Percentiles rank a stretch among this genome's conserved stretches.
Conservation (phyloP, 2,888 invertebrate genomes). For the Eupithecia subumbrata region DNA sequence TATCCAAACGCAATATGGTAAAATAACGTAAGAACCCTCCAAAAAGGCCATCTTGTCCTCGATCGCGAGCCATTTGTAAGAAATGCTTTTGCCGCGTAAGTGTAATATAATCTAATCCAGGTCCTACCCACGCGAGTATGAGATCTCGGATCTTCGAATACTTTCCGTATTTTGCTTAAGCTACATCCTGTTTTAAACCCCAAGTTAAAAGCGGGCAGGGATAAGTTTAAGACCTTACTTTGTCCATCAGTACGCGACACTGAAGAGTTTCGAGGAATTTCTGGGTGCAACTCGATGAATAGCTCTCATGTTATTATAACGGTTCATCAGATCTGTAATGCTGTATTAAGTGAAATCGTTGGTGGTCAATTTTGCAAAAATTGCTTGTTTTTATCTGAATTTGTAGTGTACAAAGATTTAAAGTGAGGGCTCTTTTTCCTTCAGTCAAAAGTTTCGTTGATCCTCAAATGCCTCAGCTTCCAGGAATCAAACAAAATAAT, state of each 20-base stretch:
- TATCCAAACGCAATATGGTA: constrained; percentile 16
- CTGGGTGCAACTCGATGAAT: neutral
- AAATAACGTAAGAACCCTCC: constrained; percentile 28
- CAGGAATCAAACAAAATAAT: neutral
- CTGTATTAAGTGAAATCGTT: neutral
- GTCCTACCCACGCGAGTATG: neutral
- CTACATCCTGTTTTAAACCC: neutral
- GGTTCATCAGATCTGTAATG: neutral
- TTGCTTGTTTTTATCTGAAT: neutral
- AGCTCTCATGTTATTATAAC: neutral
- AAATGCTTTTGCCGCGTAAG: constrained; percentile 28
- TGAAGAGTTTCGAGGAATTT: neutral
- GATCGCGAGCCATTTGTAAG: constrained; percentile 24
- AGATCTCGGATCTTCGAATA: neutral
- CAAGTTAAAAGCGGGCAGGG: constrained; percentile 20
- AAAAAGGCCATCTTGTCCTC: constrained; percentile 22
- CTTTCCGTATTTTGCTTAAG: neutral
- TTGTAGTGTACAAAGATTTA: neutral
- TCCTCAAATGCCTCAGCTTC: neutral
- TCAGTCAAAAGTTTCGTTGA: neutral
- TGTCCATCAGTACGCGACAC: neutral
- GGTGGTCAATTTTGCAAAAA: neutral
- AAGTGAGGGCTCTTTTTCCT: neutral
- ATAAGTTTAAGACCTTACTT: neutral
- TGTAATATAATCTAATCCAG: constrained; percentile 26